Conservation (phyloP, 92 coral and sea anemone species). For the Galaxea fascicularis region DNA sequence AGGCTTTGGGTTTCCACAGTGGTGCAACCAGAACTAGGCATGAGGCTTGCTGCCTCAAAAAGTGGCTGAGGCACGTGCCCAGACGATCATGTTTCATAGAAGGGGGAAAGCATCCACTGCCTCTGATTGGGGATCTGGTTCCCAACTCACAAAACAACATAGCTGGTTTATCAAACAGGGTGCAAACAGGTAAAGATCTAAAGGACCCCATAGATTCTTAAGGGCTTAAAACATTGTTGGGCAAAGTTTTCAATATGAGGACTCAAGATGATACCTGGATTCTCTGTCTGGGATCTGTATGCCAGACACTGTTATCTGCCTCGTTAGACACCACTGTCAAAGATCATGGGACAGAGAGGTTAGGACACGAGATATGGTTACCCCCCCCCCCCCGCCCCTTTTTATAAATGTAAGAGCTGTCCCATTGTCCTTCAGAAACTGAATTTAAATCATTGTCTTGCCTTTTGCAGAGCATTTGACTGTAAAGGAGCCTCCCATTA, state of each 20-base stretch:
- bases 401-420: conserved; percentile 27
- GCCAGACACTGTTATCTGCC: conserved; percentile 6
- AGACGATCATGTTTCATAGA: conserved; percentile 31
- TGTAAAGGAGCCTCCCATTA: conserved; percentile 57
- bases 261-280: conserved; percentile 17
- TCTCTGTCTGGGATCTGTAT: conserved; percentile 25
- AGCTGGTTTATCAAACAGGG: conserved; percentile 36
- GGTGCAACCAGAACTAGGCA: background rate
- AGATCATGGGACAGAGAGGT: conserved; percentile 43
- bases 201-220: conserved; percentile 17
- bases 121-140: conserved; percentile 39
- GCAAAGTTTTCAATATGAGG: conserved; percentile 47
- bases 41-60: conserved; percentile 2
- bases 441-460: conserved; percentile 9
- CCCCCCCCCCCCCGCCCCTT: conserved; percentile 28
- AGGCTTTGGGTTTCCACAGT: conserved; percentile 8
- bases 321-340: conserved; percentile 44
- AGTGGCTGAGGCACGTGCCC: conserved; percentile 7
- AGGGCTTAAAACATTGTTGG: conserved; percentile 19
- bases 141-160: conserved; percentile 41
- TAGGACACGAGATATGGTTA: conserved; percentile 39
- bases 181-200: conserved; percentile 40
- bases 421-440: conserved; percentile 42
- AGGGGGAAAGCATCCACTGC: conserved; percentile 42
- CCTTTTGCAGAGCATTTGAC: conserved; percentile 38